Conservation (phyloP, 2,888 invertebrate species). For the Tanaodytes sp. region DNA sequence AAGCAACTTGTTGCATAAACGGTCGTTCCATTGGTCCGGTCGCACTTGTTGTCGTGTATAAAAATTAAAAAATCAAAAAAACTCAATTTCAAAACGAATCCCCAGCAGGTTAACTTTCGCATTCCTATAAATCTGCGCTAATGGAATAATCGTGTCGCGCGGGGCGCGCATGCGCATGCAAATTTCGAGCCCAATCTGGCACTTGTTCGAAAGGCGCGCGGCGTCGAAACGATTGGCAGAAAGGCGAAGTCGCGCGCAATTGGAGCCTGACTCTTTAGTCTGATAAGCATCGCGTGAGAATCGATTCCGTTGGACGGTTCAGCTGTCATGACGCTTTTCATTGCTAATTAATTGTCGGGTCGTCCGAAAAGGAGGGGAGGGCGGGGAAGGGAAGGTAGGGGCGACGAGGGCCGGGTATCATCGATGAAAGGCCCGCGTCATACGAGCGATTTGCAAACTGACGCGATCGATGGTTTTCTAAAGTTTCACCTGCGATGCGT, state of each 20-base stretch:
- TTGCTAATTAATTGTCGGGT: constrained; percentile 50
- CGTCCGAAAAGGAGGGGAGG: too few relatives aligned
- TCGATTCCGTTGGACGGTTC: constrained; percentile 35
- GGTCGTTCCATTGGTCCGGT: too few relatives aligned
- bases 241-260: constrained; percentile 22
- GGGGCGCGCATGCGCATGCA: constrained; percentile 24
- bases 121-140: constrained; percentile 10
- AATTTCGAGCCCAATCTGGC: constrained; percentile 23
- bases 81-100: neutral
- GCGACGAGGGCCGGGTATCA: constrained; percentile 26
- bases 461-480: constrained; percentile 41
- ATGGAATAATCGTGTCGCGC: constrained; percentile 21
- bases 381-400: too few relatives aligned
- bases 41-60: too few relatives aligned
- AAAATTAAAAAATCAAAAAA: neutral
- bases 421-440: constrained; percentile 46
- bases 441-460: constrained; percentile 35
- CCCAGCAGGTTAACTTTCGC: constrained; percentile 3
- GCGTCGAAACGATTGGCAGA: constrained; percentile 19
- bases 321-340: constrained; percentile 27
- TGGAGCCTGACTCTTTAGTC: constrained; percentile 49
- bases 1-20: too few relatives aligned
- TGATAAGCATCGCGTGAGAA: constrained; percentile 54
- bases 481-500: constrained; percentile 43
- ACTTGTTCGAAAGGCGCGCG: constrained; percentile 5